These are phyloP conservation scores for Lordiphosa collinella DNA, from an alignment of 1,140 invertebrate genomes.

Conservation along the genomic window DNA sequence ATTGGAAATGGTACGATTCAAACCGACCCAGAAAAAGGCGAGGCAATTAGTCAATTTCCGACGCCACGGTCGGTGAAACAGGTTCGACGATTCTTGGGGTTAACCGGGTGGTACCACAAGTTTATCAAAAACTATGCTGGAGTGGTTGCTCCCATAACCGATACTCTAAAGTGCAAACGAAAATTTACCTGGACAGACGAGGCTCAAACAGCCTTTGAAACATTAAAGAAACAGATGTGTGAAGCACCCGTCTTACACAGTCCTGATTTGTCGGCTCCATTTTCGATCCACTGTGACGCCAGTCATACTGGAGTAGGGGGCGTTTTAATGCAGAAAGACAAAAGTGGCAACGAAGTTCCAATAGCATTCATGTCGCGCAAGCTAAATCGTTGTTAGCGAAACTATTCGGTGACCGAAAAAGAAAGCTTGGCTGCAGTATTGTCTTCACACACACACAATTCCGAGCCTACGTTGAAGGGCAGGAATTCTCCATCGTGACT, in stretches of 20 bases:
- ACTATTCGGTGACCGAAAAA: neutral
- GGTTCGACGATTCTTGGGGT: slow-evolving; percentile 6
- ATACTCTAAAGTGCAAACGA: neutral
- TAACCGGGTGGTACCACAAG: slow-evolving; percentile 14
- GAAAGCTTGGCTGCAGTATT: neutral
- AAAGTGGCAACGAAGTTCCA: neutral
- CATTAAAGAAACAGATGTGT: too few species aligned
- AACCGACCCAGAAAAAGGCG: too few species aligned
- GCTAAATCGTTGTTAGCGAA: neutral
- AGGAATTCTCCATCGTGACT: neutral
- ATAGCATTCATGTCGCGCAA: too few species aligned
- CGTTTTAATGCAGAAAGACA: neutral
- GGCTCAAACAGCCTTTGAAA: neutral
- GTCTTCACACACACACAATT: neutral
- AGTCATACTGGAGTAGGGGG: neutral
- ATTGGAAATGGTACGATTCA: too few species aligned
- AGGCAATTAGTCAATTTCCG: too few species aligned
- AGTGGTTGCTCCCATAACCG: slow-evolving; percentile 4
- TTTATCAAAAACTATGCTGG: slow-evolving; percentile 13
- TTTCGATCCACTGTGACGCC: neutral
- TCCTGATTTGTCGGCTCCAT: too few species aligned
- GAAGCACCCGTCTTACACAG: too few species aligned
- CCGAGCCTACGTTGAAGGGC: neutral
- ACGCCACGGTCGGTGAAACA: slow-evolving; percentile 8
- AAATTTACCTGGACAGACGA: neutral